phyloP scores from a whole-genome alignment of 30 jellyfish, hydroid and myxozoan species.

The Chrysaora quinquecirrha region DNA sequence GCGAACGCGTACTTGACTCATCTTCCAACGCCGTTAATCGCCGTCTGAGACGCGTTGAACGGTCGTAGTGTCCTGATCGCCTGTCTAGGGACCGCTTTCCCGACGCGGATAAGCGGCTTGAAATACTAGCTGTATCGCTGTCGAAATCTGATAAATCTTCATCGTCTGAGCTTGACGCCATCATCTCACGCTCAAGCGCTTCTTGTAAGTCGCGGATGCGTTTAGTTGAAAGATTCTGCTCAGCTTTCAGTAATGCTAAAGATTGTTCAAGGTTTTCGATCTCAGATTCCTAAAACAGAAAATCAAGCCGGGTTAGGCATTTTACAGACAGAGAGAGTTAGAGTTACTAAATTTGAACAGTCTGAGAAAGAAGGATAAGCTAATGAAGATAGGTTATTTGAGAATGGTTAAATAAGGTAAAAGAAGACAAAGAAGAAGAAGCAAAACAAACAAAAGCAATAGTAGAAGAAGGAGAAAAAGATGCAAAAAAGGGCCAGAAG shows the following conservation, averaged over 20 bases:
- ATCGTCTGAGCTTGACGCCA: slow-evolving; percentile 80
- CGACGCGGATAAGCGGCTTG: slow-evolving; percentile 59
- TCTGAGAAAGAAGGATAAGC: no score
- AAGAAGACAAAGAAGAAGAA: no score
- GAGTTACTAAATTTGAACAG: no score
- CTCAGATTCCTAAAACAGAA: slow-evolving; percentile 79
- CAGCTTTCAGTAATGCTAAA: slow-evolving; percentile 71
- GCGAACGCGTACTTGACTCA: slow-evolving; percentile 26
- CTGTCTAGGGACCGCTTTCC: slow-evolving; percentile 46
- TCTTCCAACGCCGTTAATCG: slow-evolving; percentile 76
- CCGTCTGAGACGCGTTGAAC: slow-evolving; percentile 66
- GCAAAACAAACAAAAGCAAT: no score
- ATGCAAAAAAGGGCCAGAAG: no score
- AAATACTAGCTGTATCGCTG: slow-evolving; percentile 57
- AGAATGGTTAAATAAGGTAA: no score
- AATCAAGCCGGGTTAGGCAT: no score
- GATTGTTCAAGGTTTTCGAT: slow-evolving; percentile 78
- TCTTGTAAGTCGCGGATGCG: slow-evolving; percentile 95
- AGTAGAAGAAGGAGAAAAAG: no score
- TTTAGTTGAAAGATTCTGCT: slow-evolving; percentile 77
- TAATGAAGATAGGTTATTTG: no score
- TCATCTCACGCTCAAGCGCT: slow-evolving; percentile 88
- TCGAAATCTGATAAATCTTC: slow-evolving; percentile 66
- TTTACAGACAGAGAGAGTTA: no score
- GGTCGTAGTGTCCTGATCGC: slow-evolving; percentile 70